Evolutionary conservation across 2,888 invertebrate genomes (phyloP), one percentile per base, ranked within the genome.

Genomic region (Candidula unifasciata): DNA sequence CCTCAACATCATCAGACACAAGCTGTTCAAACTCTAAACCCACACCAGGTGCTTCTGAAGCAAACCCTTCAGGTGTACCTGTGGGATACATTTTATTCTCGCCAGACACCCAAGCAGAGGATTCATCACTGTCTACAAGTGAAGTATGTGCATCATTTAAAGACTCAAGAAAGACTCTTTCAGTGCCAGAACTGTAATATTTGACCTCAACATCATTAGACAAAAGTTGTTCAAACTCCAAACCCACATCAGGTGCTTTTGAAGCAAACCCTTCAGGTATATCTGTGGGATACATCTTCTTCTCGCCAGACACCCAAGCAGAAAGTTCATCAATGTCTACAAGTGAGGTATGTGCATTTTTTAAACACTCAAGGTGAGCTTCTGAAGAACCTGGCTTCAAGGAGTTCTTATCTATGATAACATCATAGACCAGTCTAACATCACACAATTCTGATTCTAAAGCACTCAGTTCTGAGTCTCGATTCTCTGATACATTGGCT

Each of bases 181-280:
- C 73, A 27, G n/a, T 74, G 69, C 18, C 35, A 21, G 69, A 33
- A 18, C 33, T 16, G 18, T 13, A 33, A 27, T 3, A 6, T 16
- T 35, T 13, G 10, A 69, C 3, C 24, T 16, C 21, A 2, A 5
- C 27, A 33, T 2, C 18, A 24, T 33, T 21, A 52, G 33, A 3
- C 52, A 16, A 10, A n/a, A 27, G 2, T 16, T 52, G 44, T 52
- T 44, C 73, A 73, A 52, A n/a, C 52, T 73, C 73, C n/a, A 21
- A n/a, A 6, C 27, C 27, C n/a, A 21, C 10, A 2, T 21, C 35
- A n/a, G 33, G 54, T 10, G 3, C 13, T 24, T 37, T 74, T 37
- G 57, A 52, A n/a, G 69, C 52, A 33, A 82, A 6, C 52, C n/a
- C 24, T n/a, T 52, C 82, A 27, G 82, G 66, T 2, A 82, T 82